Evolutionary conservation across 2,888 invertebrate genomes (phyloP), one percentile per base, ranked within the genome.

Genomic region (Parapristionchus giblindavisi): DNA sequence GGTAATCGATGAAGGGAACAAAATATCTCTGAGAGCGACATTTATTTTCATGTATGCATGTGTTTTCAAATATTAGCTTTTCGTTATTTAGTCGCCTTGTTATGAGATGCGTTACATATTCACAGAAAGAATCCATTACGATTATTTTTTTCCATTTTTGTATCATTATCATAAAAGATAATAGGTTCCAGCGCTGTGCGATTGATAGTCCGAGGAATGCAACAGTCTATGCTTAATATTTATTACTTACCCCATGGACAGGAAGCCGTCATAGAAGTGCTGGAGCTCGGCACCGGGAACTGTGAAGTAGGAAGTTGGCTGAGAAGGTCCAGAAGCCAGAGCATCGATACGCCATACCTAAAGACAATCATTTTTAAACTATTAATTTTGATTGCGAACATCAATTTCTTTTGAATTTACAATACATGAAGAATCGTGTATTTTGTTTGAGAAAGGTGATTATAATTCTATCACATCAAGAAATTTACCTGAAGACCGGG

Each of bases 221-320:
- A 21, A 48, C 21, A 48, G 36, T 11, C 1, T 43, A 14, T 11
- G 5, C 6, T 36, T 24, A 3, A 21, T 43, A 32, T 24, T 17
- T 27, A 6, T 17, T 14, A 65, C 78, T 32, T 76, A 83, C 85
- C 84, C 87, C 61, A 80, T 79, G 75, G 80, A 83, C 27, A 85
- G 60, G 78, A 87, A 87, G 27, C 85, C 87, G 72, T 87, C 87
- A 74, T 87, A 87, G 77, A 85, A 87, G 76, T 85, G 85, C 5
- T 76, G 71, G 17, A 87, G 79, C n/a, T 87, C 84, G 14, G 85
- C 85, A n/a, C 85, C 85, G 14, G 82, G 77, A 3, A 87, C 84
- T 14, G 73, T 72, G 79, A 85, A 85, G 21, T 81, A 73, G 8
- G 80, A 79, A 11, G 81, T 75, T 21, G 87, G 85, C 24, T 80